phyloP scores from a whole-genome alignment of 2,113 vertebrate genomes.

The Monopterus albus region DNA sequence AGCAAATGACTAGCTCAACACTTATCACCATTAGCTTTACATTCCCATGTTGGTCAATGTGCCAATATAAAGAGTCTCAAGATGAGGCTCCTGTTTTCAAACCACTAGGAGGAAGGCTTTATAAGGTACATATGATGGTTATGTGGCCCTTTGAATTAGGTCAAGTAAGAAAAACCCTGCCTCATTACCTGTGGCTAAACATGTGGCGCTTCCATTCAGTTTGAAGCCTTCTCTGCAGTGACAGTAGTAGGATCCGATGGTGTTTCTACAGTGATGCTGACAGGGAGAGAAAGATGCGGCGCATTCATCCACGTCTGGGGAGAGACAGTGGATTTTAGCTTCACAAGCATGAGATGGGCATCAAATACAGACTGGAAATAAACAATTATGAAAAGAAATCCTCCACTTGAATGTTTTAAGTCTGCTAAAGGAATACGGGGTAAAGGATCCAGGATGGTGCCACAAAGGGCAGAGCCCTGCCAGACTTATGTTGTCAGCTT shows the following conservation, averaged over 20 bases:
- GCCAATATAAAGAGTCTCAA: no score
- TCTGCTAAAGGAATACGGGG: not conserved
- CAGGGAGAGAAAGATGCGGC: conserved; percentile 82
- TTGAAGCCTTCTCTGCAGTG: conserved; percentile 83
- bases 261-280: conserved; percentile 86
- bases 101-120: no score
- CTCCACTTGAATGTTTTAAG: not conserved
- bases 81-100: no score
- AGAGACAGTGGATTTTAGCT: not conserved
- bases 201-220: conserved; percentile 71
- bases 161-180: no score
- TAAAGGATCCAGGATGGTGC: not conserved
- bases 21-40: not conserved
- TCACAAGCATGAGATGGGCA: not conserved
- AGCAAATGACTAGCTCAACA: not conserved
- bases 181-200: conserved; percentile 82
- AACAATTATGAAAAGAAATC: no score
- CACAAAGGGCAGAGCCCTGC: no score
- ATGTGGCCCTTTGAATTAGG: no score
- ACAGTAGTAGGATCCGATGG: conserved; percentile 82
- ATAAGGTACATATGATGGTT: no score
- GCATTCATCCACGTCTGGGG: conserved; percentile 89
- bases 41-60: not conserved
- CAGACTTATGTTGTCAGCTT: no score
- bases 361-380: not conserved